Conservation (phyloP, 1,140 invertebrate species). For the Drosophila santomea region DNA sequence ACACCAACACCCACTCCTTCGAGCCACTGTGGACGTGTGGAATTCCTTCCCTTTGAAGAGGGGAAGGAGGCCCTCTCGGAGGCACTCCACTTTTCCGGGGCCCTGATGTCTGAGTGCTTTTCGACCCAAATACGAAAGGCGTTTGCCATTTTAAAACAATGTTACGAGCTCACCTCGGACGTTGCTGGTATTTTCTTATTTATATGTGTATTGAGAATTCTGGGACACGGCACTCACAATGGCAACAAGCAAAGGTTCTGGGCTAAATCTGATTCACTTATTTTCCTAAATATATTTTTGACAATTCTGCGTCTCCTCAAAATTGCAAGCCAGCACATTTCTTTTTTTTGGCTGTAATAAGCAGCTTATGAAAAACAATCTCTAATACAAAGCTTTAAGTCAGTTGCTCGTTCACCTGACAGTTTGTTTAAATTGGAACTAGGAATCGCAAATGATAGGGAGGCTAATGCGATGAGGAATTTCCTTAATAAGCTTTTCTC, state of each 20-base stretch:
- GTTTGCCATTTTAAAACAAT: slow-evolving; percentile 68
- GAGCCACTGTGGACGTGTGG: slow-evolving; percentile 7
- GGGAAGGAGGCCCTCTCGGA: slow-evolving; percentile 18
- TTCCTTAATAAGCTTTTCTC: slow-evolving; percentile 34
- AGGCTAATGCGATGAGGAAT: slow-evolving; percentile 20
- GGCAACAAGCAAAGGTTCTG: slow-evolving; percentile 1
- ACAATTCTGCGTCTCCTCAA: slow-evolving; percentile 44
- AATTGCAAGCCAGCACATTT: slow-evolving; percentile 23
- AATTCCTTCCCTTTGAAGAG: slow-evolving; percentile 24
- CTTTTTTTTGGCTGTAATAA: slow-evolving; percentile 49
- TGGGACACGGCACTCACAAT: slow-evolving; percentile 16
- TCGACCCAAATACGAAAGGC: slow-evolving; percentile 69
- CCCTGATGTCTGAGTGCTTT: slow-evolving; percentile 68
- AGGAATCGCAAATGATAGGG: slow-evolving; percentile 9
- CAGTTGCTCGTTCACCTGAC: slow-evolving; percentile 16
- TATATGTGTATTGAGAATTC: slow-evolving; percentile 37
- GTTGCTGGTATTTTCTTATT: slow-evolving; percentile 7
- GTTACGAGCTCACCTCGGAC: slow-evolving; percentile 33
- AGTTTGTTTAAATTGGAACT: slow-evolving; percentile 32
- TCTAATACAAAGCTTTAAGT: slow-evolving; percentile 23
- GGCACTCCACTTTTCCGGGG: slow-evolving; percentile 17
- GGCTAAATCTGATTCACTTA: slow-evolving; percentile 40
- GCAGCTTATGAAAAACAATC: slow-evolving; percentile 56
- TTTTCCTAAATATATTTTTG: slow-evolving; percentile 54
- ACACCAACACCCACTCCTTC: background rate